Base-by-base conservation (phyloP, 2,888 invertebrate species). In the Sarcophaga carnaria region DNA sequence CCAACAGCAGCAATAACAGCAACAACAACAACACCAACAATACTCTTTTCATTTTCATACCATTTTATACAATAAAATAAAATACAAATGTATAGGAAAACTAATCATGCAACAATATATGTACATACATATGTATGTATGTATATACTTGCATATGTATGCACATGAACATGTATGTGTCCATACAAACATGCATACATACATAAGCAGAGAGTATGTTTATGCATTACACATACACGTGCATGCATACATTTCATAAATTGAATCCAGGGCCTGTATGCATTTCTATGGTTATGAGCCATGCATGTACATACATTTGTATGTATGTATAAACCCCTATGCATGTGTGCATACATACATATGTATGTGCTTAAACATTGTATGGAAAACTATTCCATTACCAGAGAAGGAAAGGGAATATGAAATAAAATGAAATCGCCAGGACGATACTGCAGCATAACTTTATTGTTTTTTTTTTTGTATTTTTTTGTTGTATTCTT, bases 401-500 rank as follows among this genome's bases (percentile, higher is more conserved):
- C 0, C 8, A 37, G 37, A 2, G 37, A 37, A 37, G 37, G 0
- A 37, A 10, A 37, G 37, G 37, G 37, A 37, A 37, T 17, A 54
- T 54, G 17, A 14, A 54, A 17, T 12, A 54, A 14, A 54, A 14
- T 54, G 14, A 54, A 54, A 54, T 54, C 12, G 54, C 54, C 54
- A 54, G 54, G 17, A 54, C 54, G 17, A 14, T 84, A 77, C 81
- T 87, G 87, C 87, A 87, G 81, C 84, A 84, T 79, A 87, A 84
- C 76, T 85, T 85, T 89, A 75, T 86, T 85, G 74, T 80, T 83
- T 49, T 49, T n/a, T n/a, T 37, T 1, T 8, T 22, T 1, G 22
- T 6, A 8, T 6, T 37, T 37, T 37, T 6, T 37, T 37, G 37
- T 2, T 54, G 54, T 54, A 12, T 54, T 14, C 17, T 54, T 54